Base-by-base conservation (phyloP, 1,140 invertebrate species). In the Pachypsylla venusta region DNA sequence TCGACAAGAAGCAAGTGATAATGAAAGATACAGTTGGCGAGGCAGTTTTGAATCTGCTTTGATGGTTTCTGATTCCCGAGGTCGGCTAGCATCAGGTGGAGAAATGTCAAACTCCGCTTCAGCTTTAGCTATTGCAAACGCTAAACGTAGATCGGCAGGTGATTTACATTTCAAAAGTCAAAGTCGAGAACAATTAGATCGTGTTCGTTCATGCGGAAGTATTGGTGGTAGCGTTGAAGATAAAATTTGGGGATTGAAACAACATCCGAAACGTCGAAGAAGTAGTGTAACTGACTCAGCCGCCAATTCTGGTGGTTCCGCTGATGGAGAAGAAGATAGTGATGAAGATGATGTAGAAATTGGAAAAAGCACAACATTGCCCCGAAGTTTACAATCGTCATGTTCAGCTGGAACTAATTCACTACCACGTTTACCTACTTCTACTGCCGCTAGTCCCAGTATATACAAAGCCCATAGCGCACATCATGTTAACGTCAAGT, bases 41-140 rank as follows among this genome's bases (percentile, higher is more conserved):
- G 87, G 87, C 56, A 90, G 87, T 71, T 91, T 92, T 71, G 89
- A 92, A 67, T 89, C 87, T 2, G 87, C 88, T 10, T 71, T 91
- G 28, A 80, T 90, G 69, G 85, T 85, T 13, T 82, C 81, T 28
- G 87, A 90, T 67, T 88, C 85, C 1, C 76, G 86, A 25, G 82
- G 84, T 53, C 73, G 85, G 42, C 71, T 81, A 24, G 81, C 84
- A 20, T 75, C 73, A 16, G 74, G 70, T 2, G 78, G 78, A 40
- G 84, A 87, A 67, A 70, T 69, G n/a, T 73, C 69, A 42, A 76
- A 74, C 40, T 79, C 77, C 62, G 75, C 76, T 26, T 80, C 78
- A 65, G 78, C 77, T 26, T 79, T 77, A 62, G 79, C 80, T 35
- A 70, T 82, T 61, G 80, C 80, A 56, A 81, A 81, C 1, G 83